Base-by-base conservation (phyloP, 2,888 invertebrate species). In the Melanchra persicariae region DNA sequence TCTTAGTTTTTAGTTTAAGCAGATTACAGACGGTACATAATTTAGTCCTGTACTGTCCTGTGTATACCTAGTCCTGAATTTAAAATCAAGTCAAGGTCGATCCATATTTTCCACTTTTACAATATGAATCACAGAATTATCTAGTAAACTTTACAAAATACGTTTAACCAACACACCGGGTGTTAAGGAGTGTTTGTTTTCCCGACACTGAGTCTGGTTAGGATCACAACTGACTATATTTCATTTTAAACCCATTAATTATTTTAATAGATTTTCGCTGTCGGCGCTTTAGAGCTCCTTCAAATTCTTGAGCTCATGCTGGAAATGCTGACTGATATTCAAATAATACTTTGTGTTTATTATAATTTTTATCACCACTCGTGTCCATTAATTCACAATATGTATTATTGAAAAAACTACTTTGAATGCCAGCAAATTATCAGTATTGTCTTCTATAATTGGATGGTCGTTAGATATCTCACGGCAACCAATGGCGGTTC, bases 171-270 rank as follows among this genome's bases (percentile, higher is more conserved):
- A 77, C 67, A 75, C 63, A 55, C 10, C 45, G 10, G 57, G 12
- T 63, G 37, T 76, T 68, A 58, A 52, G 57, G 75, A 77, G 79
- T 81, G 84, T 87, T 87, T 85, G 81, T 87, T 86, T 85, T 80
- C 52, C 67, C 64, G 49, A 72, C 62, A 75, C 30, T 59, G 62
- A 65, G 82, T 84, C 89, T 89, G 89, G 83, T 79, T 83, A 87
- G 45, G 74, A 74, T 88, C 88, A 83, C 57, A 73, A 60, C 74
- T 68, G 49, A 70, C 63, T 64, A 83, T 87, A 85, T 77, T 83
- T 84, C 77, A 84, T 83, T 77, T 71, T 75, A 76, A 49, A 65
- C 51, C 43, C 69, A 80, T 87, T 83, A 84, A 84, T 83, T 82
- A 72, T 78, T 58, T 47, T 75, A 81, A 83, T 77, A 74, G 61